Conservation (phyloP, 2,888 invertebrate species). For the Eilema sororculum region DNA sequence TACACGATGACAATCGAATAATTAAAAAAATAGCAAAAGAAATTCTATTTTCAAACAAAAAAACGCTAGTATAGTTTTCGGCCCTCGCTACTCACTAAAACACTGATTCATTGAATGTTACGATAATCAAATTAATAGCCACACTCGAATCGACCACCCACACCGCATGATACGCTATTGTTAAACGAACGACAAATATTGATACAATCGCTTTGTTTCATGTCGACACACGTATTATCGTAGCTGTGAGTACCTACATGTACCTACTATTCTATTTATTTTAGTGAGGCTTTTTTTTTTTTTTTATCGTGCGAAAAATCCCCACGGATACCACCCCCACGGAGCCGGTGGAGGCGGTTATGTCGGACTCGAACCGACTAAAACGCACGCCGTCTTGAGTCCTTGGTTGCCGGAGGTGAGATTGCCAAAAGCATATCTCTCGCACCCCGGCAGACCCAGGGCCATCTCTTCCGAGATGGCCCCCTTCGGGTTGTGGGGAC, state of each 20-base stretch:
- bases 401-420: too few relatives aligned
- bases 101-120: constrained; percentile 63
- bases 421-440: too few relatives aligned
- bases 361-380: too few relatives aligned
- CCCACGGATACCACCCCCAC: too few relatives aligned
- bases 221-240: constrained; percentile 50
- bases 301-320: too few relatives aligned
- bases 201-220: constrained; percentile 71
- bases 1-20: not conserved
- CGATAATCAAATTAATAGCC: constrained; percentile 80
- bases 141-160: constrained; percentile 73
- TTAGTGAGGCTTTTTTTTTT: too few relatives aligned
- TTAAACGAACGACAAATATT: constrained; percentile 80
- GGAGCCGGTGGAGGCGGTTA: too few relatives aligned
- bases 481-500: too few relatives aligned
- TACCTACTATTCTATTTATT: constrained; percentile 1
- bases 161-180: constrained; percentile 71
- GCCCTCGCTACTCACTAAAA: constrained; percentile 63
- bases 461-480: too few relatives aligned
- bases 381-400: too few relatives aligned
- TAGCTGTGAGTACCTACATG: constrained; percentile 9
- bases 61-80: constrained; percentile 16
- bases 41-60: not conserved
- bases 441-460: too few relatives aligned
- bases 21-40: too few relatives aligned